Conservation (phyloP, 2,797 vertebrate genomes). For the Lepidocolaptes lacrymiger region DNA sequence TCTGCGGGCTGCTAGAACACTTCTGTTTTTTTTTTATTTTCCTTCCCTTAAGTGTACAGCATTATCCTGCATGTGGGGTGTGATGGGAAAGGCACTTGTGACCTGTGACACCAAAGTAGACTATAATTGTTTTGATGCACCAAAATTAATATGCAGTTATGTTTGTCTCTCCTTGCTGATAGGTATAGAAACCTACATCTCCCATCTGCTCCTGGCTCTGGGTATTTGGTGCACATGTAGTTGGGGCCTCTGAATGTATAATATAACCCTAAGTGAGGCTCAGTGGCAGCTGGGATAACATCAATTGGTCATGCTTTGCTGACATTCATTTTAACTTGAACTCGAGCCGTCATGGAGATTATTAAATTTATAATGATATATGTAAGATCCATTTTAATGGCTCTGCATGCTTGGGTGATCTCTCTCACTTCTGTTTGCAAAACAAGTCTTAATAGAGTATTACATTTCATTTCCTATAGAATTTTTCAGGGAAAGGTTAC, state of each 20-base stretch:
- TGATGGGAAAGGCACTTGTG: constrained; percentile 58
- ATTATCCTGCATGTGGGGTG: background rate
- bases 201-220: constrained; percentile 82
- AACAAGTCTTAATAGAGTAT: constrained; percentile 79
- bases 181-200: constrained; percentile 72
- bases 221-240: constrained; percentile 72
- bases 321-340: constrained; percentile 84
- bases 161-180: constrained; percentile 66
- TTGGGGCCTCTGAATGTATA: constrained; percentile 71
- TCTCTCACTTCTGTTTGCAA: constrained; percentile 70
- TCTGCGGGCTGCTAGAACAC: background rate
- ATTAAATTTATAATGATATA: constrained; percentile 86
- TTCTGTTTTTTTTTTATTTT: background rate
- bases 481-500: constrained; percentile 57
- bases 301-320: constrained; percentile 86
- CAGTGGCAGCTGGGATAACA: constrained; percentile 82
- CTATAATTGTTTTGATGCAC: constrained; percentile 74
- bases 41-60: background rate
- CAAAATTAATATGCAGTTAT: constrained; percentile 78
- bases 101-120: constrained; percentile 40
- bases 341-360: constrained; percentile 83
- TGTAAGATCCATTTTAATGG: constrained; percentile 83
- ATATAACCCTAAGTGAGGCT: constrained; percentile 78
- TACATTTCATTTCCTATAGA: constrained; percentile 73
- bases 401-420: constrained; percentile 72